Conservation (phyloP, 2,888 invertebrate species). For the Crepidodera aurea region DNA sequence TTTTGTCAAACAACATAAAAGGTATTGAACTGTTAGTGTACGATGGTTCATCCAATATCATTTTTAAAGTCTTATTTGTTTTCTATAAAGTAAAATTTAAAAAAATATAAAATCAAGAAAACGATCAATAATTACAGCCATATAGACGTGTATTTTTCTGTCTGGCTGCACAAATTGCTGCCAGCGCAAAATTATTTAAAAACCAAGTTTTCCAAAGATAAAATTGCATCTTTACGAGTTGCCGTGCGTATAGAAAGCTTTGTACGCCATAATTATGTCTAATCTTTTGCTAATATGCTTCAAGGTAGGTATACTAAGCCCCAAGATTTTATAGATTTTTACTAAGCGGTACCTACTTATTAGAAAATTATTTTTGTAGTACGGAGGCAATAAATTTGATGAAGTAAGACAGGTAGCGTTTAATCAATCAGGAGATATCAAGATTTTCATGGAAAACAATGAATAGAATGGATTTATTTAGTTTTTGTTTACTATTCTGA, state of each 20-base stretch:
- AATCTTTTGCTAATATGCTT: conserved; percentile 5
- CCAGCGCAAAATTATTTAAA: conserved; percentile 9
- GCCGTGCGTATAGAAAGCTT: conserved; percentile 6
- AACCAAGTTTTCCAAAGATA: not conserved
- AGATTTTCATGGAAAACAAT: not conserved
- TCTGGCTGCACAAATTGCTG: conserved; percentile 7
- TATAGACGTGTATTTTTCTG: conserved; percentile 1
- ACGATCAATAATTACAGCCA: conserved; percentile 7
- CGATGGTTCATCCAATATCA: too few relatives aligned
- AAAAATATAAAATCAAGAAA: not conserved
- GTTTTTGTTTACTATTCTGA: too few relatives aligned
- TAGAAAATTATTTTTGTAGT: not conserved
- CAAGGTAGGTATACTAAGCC: conserved; percentile 7
- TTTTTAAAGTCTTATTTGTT: not conserved
- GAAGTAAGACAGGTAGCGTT: conserved; percentile 1
- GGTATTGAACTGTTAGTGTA: too few relatives aligned
- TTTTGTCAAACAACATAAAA: too few relatives aligned
- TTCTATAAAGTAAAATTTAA: not conserved
- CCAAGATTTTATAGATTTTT: conserved; percentile 7
- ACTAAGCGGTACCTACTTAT: not conserved
- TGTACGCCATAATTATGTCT: conserved; percentile 1
- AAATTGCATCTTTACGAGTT: conserved; percentile 6
- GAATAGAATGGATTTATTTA: too few relatives aligned
- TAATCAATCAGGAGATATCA: not conserved
- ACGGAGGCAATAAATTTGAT: not conserved